A percentile compares a stretch with the other conserved stretches of the same genome.
Evolutionary conservation across 2,113 vertebrate species (phyloP).

Genomic region (Ondatra zibethicus): DNA sequence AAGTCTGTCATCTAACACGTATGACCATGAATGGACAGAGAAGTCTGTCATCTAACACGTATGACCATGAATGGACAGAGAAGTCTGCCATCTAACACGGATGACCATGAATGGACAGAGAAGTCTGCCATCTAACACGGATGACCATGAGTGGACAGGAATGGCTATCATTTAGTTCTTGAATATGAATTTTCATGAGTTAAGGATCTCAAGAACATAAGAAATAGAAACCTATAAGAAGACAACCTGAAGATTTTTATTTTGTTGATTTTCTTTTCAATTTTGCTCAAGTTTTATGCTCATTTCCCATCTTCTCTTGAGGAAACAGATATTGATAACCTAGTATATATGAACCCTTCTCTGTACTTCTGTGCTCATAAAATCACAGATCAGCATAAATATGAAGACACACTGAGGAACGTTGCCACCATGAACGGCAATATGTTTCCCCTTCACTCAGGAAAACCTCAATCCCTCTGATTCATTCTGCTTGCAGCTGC

Average conservation of each 20-base stretch:
- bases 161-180: background rate
- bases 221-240: background rate
- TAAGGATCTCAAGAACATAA: conserved; percentile 33
- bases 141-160: background rate
- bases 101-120: background rate
- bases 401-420: background rate
- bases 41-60: too few relatives aligned
- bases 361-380: background rate
- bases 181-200: background rate
- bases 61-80: background rate
- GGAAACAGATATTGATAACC: background rate
- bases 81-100: background rate
- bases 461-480: background rate
- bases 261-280: conserved; percentile 9
- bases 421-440: background rate
- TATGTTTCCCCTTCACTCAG: conserved; percentile 5
- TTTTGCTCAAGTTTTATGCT: background rate
- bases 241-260: background rate
- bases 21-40: too few relatives aligned
- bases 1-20: too few relatives aligned
- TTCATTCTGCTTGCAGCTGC: background rate
- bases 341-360: background rate
- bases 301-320: background rate
- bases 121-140: background rate
- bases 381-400: background rate